phyloP scores from a whole-genome alignment of 2,888 invertebrate genomes.

The Heliconius ismenius region DNA sequence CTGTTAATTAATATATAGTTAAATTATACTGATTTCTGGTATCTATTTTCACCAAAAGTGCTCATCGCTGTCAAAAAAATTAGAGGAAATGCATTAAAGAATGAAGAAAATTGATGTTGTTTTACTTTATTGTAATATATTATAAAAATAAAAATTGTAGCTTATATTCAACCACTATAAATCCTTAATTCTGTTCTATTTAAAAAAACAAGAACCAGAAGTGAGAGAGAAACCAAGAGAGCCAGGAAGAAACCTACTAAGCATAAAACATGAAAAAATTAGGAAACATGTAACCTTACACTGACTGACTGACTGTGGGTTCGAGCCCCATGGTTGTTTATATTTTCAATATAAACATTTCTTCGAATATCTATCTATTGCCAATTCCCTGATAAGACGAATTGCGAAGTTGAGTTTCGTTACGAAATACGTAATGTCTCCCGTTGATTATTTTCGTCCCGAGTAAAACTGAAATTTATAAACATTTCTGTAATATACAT shows the following conservation, averaged over 20 bases:
- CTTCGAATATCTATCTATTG: too few relatives aligned
- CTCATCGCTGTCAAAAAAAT: conserved; percentile 86
- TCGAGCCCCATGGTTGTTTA: neutral
- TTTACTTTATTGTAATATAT: conserved; percentile 46
- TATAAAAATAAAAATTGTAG: neutral
- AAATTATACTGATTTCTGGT: conserved; percentile 77
- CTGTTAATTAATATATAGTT: conserved; percentile 71
- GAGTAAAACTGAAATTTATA: too few relatives aligned
- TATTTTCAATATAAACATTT: too few relatives aligned
- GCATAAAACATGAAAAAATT: neutral
- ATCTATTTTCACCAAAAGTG: conserved; percentile 86
- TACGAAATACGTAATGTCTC: too few relatives aligned
- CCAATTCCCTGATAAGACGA: neutral
- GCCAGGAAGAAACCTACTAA: too few relatives aligned
- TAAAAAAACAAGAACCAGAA: too few relatives aligned
- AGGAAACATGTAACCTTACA: neutral
- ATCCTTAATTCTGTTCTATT: neutral
- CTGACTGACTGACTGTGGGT: neutral
- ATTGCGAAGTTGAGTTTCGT: neutral
- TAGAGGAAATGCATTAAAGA: conserved; percentile 83
- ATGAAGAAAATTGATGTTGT: conserved; percentile 73
- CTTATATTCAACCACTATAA: neutral
- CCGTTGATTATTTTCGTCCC: too few relatives aligned
- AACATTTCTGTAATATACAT: too few relatives aligned
- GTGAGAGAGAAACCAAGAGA: too few relatives aligned